Conservation (phyloP, 2,797 vertebrate species). For the Crenichthys baileyi region DNA sequence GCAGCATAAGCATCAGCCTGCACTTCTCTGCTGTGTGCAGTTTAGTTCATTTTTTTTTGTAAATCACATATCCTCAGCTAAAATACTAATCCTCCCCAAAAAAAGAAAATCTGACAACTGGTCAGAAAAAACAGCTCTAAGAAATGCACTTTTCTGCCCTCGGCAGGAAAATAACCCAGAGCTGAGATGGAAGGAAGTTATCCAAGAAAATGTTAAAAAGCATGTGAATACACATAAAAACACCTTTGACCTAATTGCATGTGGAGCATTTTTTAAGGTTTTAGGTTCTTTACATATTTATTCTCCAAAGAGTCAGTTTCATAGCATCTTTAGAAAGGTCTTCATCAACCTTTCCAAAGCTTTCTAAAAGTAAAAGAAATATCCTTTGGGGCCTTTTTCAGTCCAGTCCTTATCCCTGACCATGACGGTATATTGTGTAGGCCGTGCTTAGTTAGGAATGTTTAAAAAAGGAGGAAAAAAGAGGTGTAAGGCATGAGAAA, state of each 20-base stretch:
- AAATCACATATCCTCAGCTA: slow-evolving; percentile 58
- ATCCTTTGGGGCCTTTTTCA: neutral
- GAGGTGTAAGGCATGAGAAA: neutral
- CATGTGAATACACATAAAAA: slow-evolving; percentile 11
- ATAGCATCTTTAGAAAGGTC: neutral
- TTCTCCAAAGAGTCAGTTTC: neutral
- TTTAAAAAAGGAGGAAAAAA: neutral
- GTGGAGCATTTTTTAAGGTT: neutral
- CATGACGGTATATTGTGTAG: neutral
- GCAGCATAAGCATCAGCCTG: slow-evolving; percentile 51
- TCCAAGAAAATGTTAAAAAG: slow-evolving; percentile 28
- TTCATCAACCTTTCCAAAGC: neutral
- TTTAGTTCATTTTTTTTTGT: slow-evolving; percentile 18
- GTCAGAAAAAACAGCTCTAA: slow-evolving; percentile 47
- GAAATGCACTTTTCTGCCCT: slow-evolving; percentile 49
- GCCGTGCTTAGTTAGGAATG: neutral
- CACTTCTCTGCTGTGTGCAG: slow-evolving; percentile 36
- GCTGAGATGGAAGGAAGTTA: slow-evolving; percentile 3
- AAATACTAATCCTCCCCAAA: slow-evolving; percentile 62
- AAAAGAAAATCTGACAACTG: slow-evolving; percentile 53
- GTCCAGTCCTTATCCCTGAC: neutral
- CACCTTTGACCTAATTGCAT: slow-evolving; percentile 8
- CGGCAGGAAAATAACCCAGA: slow-evolving; percentile 23
- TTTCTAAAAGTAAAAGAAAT: slow-evolving; percentile 18
- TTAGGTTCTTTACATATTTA: neutral